These are phyloP conservation scores for Xiphorhynchus elegans DNA, from an alignment of 2,113 vertebrate species.

Conservation along the genomic window DNA sequence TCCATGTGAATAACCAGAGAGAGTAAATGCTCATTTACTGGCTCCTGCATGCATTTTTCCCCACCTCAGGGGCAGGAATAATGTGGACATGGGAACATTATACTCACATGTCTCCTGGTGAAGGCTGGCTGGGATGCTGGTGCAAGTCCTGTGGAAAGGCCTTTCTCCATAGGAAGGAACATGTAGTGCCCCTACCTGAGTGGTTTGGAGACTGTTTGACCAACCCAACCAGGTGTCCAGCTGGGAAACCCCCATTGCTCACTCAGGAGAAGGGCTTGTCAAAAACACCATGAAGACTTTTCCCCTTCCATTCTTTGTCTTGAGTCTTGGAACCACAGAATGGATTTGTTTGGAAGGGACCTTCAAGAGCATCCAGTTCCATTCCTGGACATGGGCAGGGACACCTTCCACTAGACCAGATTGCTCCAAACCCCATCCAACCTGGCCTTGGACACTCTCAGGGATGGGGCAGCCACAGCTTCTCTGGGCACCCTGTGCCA, in stretches of 20 bases:
- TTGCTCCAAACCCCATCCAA: fast-evolving
- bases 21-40: neutral
- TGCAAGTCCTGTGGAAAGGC: neutral
- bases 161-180: neutral
- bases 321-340: neutral
- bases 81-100: neutral
- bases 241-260: neutral
- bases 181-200: neutral
- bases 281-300: neutral
- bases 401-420: neutral
- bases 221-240: neutral
- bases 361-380: fast-evolving
- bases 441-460: fast-evolving
- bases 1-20: neutral
- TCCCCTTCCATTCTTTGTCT: neutral
- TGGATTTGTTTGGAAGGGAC: neutral
- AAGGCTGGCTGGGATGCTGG: neutral
- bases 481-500: neutral
- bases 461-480: neutral
- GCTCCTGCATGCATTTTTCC: neutral
- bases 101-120: neutral
- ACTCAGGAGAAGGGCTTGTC: neutral
- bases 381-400: neutral
- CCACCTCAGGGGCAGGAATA: neutral
- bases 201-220: neutral